These are phyloP conservation scores for Raja brachyura DNA, from an alignment of 2,113 vertebrate species.

Conservation along the genomic window DNA sequence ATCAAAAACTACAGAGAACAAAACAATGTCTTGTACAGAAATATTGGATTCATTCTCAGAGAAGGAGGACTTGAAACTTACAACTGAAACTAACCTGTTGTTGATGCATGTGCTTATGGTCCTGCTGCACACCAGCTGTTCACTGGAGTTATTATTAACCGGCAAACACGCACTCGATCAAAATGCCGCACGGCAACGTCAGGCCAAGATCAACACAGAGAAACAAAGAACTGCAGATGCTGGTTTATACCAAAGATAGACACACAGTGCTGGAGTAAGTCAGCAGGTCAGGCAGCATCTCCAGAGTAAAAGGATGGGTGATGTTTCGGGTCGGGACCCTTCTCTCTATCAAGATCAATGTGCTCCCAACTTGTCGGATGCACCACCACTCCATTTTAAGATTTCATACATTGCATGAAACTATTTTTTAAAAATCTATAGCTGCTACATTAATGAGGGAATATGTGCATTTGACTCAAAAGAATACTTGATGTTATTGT, in stretches of 20 bases:
- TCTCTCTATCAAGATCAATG: no score
- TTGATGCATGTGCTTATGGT: not conserved
- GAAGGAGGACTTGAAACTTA: not conserved
- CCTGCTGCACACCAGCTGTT: not conserved
- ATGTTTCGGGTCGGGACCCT: no score
- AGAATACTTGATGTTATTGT: conserved; percentile 32
- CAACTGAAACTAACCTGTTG: not conserved
- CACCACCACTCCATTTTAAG: not conserved
- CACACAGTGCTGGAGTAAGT: no score
- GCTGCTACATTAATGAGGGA: not conserved
- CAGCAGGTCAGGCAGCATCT: no score
- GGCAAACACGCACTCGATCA: no score
- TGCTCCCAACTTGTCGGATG: not conserved
- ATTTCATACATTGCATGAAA: conserved; percentile 1
- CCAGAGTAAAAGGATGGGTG: no score
- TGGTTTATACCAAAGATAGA: no score
- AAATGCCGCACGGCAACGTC: no score
- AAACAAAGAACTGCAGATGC: no score
- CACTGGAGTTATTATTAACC: not conserved
- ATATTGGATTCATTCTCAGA: not conserved
- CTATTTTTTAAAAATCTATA: conserved; percentile 15
- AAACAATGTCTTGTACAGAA: not conserved
- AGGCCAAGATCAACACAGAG: not conserved
- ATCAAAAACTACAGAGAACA: not conserved
- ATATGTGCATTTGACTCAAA: not conserved